Evolutionary conservation across 2,888 invertebrate species (phyloP), one percentile per base, ranked within the genome.

Genomic region (Amphipyra berbera): DNA sequence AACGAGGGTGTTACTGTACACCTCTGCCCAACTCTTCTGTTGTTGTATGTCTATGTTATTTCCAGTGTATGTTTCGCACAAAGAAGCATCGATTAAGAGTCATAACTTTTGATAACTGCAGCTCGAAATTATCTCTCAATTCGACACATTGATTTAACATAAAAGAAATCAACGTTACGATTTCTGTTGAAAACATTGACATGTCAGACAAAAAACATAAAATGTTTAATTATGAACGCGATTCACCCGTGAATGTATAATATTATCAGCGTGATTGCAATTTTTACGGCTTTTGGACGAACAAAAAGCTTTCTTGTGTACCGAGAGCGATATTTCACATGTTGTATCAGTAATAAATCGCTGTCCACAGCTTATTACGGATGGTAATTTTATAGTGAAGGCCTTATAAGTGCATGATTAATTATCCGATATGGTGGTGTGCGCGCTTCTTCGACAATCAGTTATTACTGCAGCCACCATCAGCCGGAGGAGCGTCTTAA

Each of bases 391-490:
- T 80, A 82, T 82, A 82, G 76, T 71, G 80, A 79, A 66, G 57
- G 42, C 90, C 90, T 77, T 91, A 88, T 85, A 90, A 76, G 90
- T 82, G 52, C 64, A 77, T 87, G 90, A 91, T 91, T 91, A 92
- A 92, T 92, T 85, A 86, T 82, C 67, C 63, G 88, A 90, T 90
- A 88, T 85, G 78, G 82, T 75, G 78, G 77, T 71, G 85, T 73
- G 71, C 68, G 75, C 72, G 82, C 83, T 83, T 87, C 85, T 85
- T 86, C 83, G 74, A 78, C 85, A 85, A 85, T 85, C 85, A 83
- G 85, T 85, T 84, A 85, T 82, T 79, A 81, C 73, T 78, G 75
- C 61, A 73, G 81, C 72, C 80, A 79, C 83, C 81, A 81, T 76
- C 82, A 68, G 61, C 69, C 60, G 52, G 69, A 77, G 73, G 67